Base-by-base conservation (phyloP, 2,888 invertebrate species). In the Camptogramma bilineatum region DNA sequence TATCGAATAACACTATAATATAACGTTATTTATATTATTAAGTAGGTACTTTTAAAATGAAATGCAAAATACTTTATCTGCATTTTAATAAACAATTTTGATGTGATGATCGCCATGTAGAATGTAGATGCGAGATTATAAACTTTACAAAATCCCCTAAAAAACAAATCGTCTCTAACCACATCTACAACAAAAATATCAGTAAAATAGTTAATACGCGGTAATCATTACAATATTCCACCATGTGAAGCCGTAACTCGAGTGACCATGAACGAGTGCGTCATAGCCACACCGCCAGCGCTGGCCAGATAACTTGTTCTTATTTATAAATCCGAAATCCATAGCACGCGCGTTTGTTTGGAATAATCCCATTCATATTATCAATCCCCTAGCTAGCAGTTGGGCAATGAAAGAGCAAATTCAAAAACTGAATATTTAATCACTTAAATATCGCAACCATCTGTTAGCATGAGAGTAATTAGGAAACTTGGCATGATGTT, bases 191-290 rank as follows among this genome's bases (percentile, higher is more conserved):
- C 0, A 34, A 13, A 34, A 34, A 34, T 34, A 34, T 28, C 7
- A 8, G 7, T 28, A 7, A 28, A 28, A 28, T 28, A 28, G 28
- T 28, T 7, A n/a, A n/a, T n/a, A 39, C 34, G 34, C 13, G 34
- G 13, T 39, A 13, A 39, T 39, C 34, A 39, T 39, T 44, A 44
- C 44, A 44, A 13, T 44, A 31, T 39, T 9, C 39, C 39, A 48
- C 31, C 17, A 47, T 34, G 18, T 34, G 63, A 59, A 66, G 47
- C 63, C 55, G 46, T 69, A 66, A 59, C 61, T 44, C 47, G 19
- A 17, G 42, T 56, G 67, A 51, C 67, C 69, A 18, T 69, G 64
- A 62, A 34, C 44, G 51, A 57, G 54, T 64, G 52, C 69, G 69
- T 69, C 69, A 69, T 55, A 47, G 52, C 34, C 53, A 57, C 57